Base-by-base conservation (phyloP, 2,888 invertebrate species). In the Harpalus rubripes region DNA sequence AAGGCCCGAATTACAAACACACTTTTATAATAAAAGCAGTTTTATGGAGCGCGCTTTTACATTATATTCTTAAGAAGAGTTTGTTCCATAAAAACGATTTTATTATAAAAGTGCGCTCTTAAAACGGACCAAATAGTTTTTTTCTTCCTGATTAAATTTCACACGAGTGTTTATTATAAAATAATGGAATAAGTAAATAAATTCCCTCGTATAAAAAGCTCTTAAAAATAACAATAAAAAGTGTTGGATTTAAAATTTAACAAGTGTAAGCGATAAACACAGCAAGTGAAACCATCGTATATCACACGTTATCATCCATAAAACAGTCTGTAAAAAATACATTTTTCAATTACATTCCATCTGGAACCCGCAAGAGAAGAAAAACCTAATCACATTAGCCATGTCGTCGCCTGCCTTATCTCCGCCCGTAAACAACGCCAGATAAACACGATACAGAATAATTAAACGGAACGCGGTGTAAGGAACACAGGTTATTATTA, bases 401-500 rank as follows among this genome's bases (percentile, higher is more conserved):
- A 59, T 82, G 82, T 72, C 58, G 61, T 44, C 74, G 58, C 76
- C 41, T 59, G 56, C 74, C 26, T 83, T 83, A 83, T 61, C 83
- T 72, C 52, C 56, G n/a, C 78, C 78, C 52, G 63, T 84, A 78
- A 78, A 84, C 65, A 84, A 84, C 61, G 63, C 61, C 12, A 76
- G 84, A 84, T 84, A 84, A 63, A 65, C 61, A 78, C 44, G 44
- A 52, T 84, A 61, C 65, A 32, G 84, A 84, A 78, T 84, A 84
- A 84, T 84, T 84, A 84, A 84, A 84, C 78, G 65, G 44, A 65
- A 65, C 84, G 16, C 76, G 26, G 78, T 32, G 15, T 8, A 56
- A 76, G 82, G 32, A 74, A 59, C 83, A 39, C 83, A 61, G 44
- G 74, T 83, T 83, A 76, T 84, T 78, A 84, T 84, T 84, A 78